phyloP scores from a whole-genome alignment of 1,140 invertebrate species.

The Lasaia peninsularis region DNA sequence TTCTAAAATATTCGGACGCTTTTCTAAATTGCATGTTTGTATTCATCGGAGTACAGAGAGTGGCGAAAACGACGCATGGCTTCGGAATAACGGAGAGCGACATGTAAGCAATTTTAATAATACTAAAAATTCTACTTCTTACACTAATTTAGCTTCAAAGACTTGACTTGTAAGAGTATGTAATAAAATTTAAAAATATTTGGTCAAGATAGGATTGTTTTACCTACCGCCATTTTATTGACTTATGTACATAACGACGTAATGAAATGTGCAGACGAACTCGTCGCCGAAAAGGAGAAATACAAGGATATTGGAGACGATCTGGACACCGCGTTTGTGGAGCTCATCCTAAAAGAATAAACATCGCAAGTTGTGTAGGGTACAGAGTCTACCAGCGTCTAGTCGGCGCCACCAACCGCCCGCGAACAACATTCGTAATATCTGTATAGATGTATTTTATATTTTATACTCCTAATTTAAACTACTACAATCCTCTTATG shows the following conservation, averaged over 20 bases:
- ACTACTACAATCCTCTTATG: constrained; percentile 66
- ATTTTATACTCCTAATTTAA: constrained; percentile 70
- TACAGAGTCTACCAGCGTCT: constrained; percentile 13
- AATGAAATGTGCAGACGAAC: constrained; percentile 87
- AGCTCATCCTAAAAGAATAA: constrained; percentile 88
- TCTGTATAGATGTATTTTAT: constrained; percentile 64
- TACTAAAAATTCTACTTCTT: constrained; percentile 18
- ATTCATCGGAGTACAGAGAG: constrained; percentile 35
- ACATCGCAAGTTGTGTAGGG: background rate
- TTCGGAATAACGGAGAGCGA: constrained; percentile 64
- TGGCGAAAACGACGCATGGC: constrained; percentile 60
- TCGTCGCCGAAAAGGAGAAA: constrained; percentile 98
- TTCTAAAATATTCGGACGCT: constrained; percentile 17
- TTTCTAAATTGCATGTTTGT: constrained; percentile 38
- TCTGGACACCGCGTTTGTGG: constrained; percentile 98
- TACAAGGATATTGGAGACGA: constrained; percentile 99
- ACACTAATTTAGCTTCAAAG: constrained; percentile 41
- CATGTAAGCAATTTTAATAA: constrained; percentile 67
- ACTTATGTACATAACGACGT: constrained; percentile 1
- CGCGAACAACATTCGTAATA: constrained; percentile 38
- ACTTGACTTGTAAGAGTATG: constrained; percentile 42
- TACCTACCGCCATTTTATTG: background rate
- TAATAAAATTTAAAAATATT: constrained; percentile 9
- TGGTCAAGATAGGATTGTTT: background rate
- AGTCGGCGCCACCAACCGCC: constrained; percentile 37